Percentiles rank a stretch among this genome's conserved stretches.
Evolutionary conservation across 1,140 invertebrate genomes (phyloP).

Genomic region (Tetramorium parvispinum): DNA sequence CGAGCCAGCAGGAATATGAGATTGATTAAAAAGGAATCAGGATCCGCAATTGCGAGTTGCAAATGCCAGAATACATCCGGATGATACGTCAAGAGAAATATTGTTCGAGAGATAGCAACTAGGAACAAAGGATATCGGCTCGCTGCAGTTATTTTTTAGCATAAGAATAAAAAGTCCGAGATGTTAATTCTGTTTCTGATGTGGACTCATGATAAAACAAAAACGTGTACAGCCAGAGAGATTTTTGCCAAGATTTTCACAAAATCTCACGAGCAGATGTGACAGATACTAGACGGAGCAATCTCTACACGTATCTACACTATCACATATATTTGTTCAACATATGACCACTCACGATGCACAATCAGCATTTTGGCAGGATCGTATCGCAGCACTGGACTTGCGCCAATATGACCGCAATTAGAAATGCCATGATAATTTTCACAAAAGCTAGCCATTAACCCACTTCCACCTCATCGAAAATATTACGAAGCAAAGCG

Average conservation of each 20-base stretch:
- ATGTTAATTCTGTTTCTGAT: background rate
- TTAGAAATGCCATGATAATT: conserved; percentile 78
- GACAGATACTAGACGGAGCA: background rate
- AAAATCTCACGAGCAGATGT: background rate
- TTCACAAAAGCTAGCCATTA: conserved; percentile 75
- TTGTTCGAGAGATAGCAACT: background rate
- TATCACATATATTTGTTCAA: conserved; percentile 3
- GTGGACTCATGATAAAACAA: background rate
- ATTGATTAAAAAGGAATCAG: conserved; percentile 66
- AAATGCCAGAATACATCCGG: background rate
- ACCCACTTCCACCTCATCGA: conserved; percentile 67
- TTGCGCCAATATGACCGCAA: conserved; percentile 74
- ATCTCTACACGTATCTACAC: background rate
- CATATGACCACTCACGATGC: background rate
- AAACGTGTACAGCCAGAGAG: background rate
- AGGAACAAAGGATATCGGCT: background rate
- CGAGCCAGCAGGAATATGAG: conserved; percentile 40
- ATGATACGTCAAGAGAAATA: background rate
- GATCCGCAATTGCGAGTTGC: background rate
- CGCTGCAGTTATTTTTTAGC: background rate
- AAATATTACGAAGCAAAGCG: conserved; percentile 59
- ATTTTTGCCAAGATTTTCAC: conserved; percentile 4
- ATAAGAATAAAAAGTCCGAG: background rate
- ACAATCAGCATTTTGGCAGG: conserved; percentile 48
- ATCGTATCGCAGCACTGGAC: conserved; percentile 64